A percentile compares a stretch with the other conserved stretches of the same genome.
These are phyloP conservation scores for Coracopsis vasa DNA, from an alignment of 2,113 vertebrate species.

Conservation along the genomic window DNA sequence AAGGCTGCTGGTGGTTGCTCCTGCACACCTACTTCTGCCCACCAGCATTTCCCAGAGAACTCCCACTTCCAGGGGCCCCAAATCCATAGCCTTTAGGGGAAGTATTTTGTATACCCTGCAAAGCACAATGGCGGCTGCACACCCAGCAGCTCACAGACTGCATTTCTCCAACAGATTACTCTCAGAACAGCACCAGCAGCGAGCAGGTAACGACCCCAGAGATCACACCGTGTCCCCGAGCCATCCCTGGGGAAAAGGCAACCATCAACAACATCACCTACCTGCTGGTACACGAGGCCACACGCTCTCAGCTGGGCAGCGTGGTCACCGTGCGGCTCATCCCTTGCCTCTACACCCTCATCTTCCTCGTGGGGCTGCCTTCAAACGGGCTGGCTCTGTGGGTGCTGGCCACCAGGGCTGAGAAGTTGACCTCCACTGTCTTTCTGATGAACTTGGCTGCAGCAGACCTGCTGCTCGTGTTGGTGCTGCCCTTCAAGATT, in stretches of 20 bases:
- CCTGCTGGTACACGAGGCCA: background rate
- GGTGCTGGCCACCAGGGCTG: conserved; percentile 78
- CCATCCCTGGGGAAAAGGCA: conserved; percentile 34
- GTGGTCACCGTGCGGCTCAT: conserved; percentile 68
- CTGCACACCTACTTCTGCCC: background rate
- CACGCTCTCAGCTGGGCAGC: conserved; percentile 29
- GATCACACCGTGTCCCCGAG: background rate
- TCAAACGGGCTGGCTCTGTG: conserved; percentile 84
- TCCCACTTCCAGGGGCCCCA: background rate
- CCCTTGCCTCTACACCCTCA: conserved; percentile 77
- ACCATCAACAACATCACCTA: background rate
- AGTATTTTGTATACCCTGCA: rapidly evolving
- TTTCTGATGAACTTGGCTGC: conserved; percentile 86
- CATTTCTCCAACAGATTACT: background rate
- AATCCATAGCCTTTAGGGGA: background rate
- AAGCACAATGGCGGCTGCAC: background rate
- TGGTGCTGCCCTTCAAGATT: conserved; percentile 82
- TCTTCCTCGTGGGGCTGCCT: conserved; percentile 80
- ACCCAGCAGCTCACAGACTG: background rate
- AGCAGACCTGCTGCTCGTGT: conserved; percentile 79
- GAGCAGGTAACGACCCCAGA: background rate
- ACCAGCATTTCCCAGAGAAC: rapidly evolving
- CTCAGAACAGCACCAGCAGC: background rate
- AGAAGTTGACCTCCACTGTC: conserved; percentile 76
- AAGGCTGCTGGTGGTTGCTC: background rate